Conservation (phyloP, 2,888 invertebrate species). For the Sussaba pulchella region DNA sequence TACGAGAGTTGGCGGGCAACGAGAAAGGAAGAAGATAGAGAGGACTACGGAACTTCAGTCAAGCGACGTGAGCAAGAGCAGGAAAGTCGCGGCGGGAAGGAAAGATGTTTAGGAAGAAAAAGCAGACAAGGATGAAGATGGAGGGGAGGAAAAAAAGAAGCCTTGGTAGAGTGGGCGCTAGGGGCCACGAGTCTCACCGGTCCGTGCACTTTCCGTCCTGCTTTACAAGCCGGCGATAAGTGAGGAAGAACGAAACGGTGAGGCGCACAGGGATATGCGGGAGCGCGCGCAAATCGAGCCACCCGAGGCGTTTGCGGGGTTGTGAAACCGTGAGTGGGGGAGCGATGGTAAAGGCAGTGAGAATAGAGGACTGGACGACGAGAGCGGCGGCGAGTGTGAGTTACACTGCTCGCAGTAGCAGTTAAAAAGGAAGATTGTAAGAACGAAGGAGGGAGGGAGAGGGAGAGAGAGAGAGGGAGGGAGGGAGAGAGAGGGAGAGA, state of each 20-base stretch:
- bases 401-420: conserved; percentile 66
- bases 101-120: conserved; percentile 52
- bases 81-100: conserved; percentile 55
- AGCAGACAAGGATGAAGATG: conserved; percentile 44
- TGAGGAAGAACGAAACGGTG: conserved; percentile 53
- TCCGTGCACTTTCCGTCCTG: conserved; percentile 51
- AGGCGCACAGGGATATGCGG: conserved; percentile 31
- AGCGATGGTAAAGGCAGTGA: conserved; percentile 38
- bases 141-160: conserved; percentile 47
- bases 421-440: conserved; percentile 21
- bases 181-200: conserved; percentile 56
- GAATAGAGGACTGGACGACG: conserved; percentile 58
- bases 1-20: conserved; percentile 56
- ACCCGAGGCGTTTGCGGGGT: conserved; percentile 66
- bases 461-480: conserved; percentile 53
- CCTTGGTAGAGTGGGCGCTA: conserved; percentile 56
- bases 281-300: conserved; percentile 63
- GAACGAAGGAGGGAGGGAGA: conserved; percentile 29
- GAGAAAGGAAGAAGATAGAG: conserved; percentile 24
- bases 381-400: conserved; percentile 67
- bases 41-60: conserved; percentile 2
- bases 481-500: too few species aligned
- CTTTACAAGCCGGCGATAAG: conserved; percentile 56
- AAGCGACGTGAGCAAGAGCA: conserved; percentile 51
- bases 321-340: conserved; percentile 40